Percentiles rank a stretch among this genome's conserved stretches.
phyloP scores from a whole-genome alignment of 2,888 invertebrate species.

The Meliscaeva auricollis region DNA sequence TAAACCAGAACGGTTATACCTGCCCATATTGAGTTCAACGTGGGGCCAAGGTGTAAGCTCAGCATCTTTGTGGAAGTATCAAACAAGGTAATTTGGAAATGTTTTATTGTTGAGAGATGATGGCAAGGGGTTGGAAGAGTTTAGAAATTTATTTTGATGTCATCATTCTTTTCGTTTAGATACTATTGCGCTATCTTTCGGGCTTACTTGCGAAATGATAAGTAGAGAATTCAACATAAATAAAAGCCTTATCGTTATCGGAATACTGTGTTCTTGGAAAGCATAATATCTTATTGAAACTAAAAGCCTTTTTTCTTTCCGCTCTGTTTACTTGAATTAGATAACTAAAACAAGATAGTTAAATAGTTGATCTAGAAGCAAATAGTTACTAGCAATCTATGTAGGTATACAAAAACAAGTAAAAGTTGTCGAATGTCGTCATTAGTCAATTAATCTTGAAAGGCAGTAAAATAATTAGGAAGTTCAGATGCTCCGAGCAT shows the following conservation, averaged over 20 bases:
- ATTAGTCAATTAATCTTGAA: no score
- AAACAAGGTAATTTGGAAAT: slow-evolving; percentile 50
- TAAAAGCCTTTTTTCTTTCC: slow-evolving; percentile 14
- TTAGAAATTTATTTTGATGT: neutral
- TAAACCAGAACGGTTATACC: slow-evolving; percentile 1
- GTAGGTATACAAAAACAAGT: no score
- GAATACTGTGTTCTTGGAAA: neutral
- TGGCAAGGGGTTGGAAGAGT: neutral
- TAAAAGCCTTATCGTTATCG: slow-evolving; percentile 13
- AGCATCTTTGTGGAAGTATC: slow-evolving; percentile 39
- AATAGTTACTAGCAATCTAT: no score
- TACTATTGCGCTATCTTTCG: neutral
- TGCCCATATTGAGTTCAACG: slow-evolving; percentile 15
- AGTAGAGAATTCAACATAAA: neutral
- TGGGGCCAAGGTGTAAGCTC: slow-evolving; percentile 46
- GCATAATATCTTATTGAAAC: slow-evolving; percentile 1
- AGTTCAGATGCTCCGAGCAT: no score
- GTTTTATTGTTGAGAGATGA: slow-evolving; percentile 4
- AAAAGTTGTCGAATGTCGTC: no score
- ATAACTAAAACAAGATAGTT: neutral
- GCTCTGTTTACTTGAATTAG: slow-evolving; percentile 3
- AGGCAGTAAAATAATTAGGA: no score
- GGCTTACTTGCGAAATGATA: neutral
- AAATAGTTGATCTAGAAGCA: no score
- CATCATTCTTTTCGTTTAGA: slow-evolving; percentile 1